Conservation (phyloP, 1,140 invertebrate species). For the Drosophila baimaii region DNA sequence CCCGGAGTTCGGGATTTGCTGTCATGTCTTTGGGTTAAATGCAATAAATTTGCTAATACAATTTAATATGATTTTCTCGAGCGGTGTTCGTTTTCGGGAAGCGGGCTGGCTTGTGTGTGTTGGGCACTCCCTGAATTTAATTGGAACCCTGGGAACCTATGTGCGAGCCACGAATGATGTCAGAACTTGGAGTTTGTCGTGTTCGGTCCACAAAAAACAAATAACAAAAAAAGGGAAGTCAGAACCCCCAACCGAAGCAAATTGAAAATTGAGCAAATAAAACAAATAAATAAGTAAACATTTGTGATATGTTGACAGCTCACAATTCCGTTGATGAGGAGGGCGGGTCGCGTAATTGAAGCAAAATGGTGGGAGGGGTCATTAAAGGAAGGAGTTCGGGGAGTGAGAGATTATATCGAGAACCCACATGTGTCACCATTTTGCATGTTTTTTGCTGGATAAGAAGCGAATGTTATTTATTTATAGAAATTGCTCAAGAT, state of each 20-base stretch:
- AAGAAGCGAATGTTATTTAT: slow-evolving; percentile 22
- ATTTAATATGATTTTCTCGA: slow-evolving; percentile 64
- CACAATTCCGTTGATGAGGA: slow-evolving; percentile 11
- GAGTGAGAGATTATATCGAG: neutral
- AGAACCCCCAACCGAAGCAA: neutral
- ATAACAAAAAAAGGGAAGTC: slow-evolving; percentile 1
- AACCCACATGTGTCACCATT: slow-evolving; percentile 25
- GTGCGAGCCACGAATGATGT: slow-evolving; percentile 31
- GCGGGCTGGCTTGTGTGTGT: no score
- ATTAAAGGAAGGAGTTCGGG: slow-evolving; percentile 3
- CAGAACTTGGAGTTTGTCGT: slow-evolving; percentile 37
- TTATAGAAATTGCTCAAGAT: slow-evolving; percentile 22
- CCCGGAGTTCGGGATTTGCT: slow-evolving; percentile 31
- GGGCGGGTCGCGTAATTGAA: slow-evolving; percentile 19
- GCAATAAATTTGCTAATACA: slow-evolving; percentile 76
- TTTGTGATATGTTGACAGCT: slow-evolving; percentile 39
- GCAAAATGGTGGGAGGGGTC: neutral
- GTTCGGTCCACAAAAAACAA: neutral
- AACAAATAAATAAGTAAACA: slow-evolving; percentile 26
- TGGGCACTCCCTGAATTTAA: slow-evolving; percentile 35
- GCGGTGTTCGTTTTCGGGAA: slow-evolving; percentile 30
- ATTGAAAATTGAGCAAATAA: slow-evolving; percentile 30
- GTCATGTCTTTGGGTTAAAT: slow-evolving; percentile 66
- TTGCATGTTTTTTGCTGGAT: slow-evolving; percentile 13
- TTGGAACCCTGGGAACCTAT: slow-evolving; percentile 44